Conservation (phyloP, 2,888 invertebrate species). For the Gisinianus flammeolus region DNA sequence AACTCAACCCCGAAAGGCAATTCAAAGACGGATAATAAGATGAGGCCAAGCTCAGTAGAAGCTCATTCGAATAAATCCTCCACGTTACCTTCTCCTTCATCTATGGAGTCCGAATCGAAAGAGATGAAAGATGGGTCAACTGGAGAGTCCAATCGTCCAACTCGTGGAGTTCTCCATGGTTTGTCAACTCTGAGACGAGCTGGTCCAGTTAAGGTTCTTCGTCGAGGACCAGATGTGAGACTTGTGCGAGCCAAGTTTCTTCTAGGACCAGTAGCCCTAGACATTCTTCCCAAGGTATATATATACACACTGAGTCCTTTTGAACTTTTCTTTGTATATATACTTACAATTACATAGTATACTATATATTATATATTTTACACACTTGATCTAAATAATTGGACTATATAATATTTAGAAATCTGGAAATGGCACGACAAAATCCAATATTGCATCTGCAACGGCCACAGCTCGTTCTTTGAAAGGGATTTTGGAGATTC, state of each 20-base stretch:
- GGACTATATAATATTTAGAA: slow-evolving; percentile 12
- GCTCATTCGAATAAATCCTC: not conserved
- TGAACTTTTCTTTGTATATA: no score
- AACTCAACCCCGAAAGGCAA: not conserved
- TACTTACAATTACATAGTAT: not conserved
- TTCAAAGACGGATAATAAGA: slow-evolving; percentile 14
- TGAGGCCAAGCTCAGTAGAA: slow-evolving; percentile 24
- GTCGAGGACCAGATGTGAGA: slow-evolving; percentile 47
- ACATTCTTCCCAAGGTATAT: slow-evolving; percentile 55
- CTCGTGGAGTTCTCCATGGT: slow-evolving; percentile 55
- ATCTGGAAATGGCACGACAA: slow-evolving; percentile 1
- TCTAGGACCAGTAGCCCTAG: slow-evolving; percentile 56
- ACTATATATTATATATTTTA: not conserved
- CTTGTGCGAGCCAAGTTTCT: slow-evolving; percentile 53
- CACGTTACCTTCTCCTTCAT: not conserved
- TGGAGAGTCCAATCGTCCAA: slow-evolving; percentile 38
- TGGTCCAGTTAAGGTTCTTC: slow-evolving; percentile 55
- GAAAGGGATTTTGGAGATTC: slow-evolving; percentile 54
- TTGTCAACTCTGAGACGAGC: slow-evolving; percentile 50
- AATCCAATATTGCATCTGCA: slow-evolving; percentile 34
- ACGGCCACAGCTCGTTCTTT: slow-evolving; percentile 56
- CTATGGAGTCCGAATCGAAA: slow-evolving; percentile 9
- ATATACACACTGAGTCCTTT: not conserved
- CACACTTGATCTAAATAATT: not conserved
- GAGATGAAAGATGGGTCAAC: slow-evolving; percentile 17